Evolutionary conservation across 2,113 vertebrate genomes (phyloP).

Genomic region (Melospiza georgiana): DNA sequence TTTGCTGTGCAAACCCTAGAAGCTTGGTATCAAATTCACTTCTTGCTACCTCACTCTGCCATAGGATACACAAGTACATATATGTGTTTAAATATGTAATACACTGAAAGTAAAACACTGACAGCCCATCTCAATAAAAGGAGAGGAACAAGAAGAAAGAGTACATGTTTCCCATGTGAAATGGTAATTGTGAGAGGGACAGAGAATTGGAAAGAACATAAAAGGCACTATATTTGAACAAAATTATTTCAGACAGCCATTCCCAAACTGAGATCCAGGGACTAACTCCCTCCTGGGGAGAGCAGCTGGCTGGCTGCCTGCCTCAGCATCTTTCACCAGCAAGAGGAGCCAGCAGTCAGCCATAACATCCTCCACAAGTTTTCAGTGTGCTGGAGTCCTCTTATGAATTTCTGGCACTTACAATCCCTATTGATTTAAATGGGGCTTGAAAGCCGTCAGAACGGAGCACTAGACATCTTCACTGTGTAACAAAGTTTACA

Average conservation of each 20-base stretch:
- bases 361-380: slow-evolving; percentile 22
- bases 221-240: slow-evolving; percentile 60
- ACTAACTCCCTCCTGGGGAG: slow-evolving; percentile 54
- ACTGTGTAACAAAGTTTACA: background rate
- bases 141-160: slow-evolving; percentile 29
- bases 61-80: rapidly evolving
- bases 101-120: background rate
- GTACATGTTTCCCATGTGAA: slow-evolving; percentile 39
- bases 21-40: background rate
- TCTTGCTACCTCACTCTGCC: background rate
- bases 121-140: background rate
- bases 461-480: background rate
- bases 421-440: slow-evolving; percentile 2
- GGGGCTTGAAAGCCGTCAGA: background rate
- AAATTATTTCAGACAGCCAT: slow-evolving; percentile 60
- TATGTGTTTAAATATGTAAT: background rate
- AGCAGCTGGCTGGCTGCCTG: slow-evolving; percentile 55
- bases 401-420: background rate
- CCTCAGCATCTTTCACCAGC: slow-evolving; percentile 42
- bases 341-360: slow-evolving; percentile 51
- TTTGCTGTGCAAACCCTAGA: background rate
- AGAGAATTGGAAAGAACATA: slow-evolving; percentile 52
- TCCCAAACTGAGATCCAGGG: slow-evolving; percentile 60
- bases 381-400: background rate
- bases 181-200: background rate